These are phyloP conservation scores for Eptatretus atami DNA, from an alignment of 2,797 vertebrate species.

Conservation along the genomic window DNA sequence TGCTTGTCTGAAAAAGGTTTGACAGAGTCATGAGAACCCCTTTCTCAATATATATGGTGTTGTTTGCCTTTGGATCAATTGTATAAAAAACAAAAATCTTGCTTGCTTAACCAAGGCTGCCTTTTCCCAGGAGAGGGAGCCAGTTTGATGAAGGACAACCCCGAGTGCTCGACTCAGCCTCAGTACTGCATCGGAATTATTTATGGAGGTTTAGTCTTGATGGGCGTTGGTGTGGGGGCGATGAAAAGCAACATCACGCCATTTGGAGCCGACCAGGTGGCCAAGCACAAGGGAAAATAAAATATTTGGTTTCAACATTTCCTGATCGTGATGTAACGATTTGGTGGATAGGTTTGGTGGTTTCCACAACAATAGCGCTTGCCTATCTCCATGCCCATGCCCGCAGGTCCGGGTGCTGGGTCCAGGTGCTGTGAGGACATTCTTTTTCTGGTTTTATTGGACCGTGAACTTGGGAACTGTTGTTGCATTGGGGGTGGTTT, in stretches of 20 bases:
- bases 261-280: slow-evolving; percentile 2
- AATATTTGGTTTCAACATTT: not conserved
- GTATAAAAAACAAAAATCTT: no score
- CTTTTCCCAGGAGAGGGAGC: no score
- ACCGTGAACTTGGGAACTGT: not conserved
- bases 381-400: not conserved
- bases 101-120: no score
- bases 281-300: not conserved
- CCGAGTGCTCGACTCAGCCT: no score
- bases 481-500: not conserved
- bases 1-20: no score
- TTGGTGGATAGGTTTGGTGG: no score
- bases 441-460: slow-evolving; percentile 1
- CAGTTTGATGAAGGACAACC: no score
- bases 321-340: no score
- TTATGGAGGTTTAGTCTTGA: not conserved
- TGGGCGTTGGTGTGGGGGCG: not conserved
- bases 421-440: not conserved
- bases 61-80: no score
- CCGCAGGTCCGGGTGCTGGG: not conserved
- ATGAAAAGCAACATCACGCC: not conserved
- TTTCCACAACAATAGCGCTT: no score
- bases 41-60: no score
- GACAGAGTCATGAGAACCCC: no score
- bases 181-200: not conserved